These are phyloP conservation scores for Dermochelys coriacea DNA, from an alignment of 2,797 vertebrate genomes.

Conservation along the genomic window DNA sequence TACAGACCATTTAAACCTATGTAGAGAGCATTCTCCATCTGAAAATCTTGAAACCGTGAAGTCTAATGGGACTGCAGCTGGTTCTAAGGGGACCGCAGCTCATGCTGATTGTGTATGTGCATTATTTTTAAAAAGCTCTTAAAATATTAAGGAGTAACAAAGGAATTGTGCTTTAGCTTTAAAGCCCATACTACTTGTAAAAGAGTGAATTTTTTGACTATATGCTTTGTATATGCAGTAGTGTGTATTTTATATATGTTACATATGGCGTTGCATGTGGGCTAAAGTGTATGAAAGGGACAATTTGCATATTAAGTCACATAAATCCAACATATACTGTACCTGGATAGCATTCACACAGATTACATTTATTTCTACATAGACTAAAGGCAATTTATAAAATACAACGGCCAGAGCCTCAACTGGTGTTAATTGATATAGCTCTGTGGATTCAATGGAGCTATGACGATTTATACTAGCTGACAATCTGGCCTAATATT, in stretches of 20 bases:
- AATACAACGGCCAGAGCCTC: neutral
- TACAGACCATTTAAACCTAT: neutral
- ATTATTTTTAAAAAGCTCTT: slow-evolving; percentile 26
- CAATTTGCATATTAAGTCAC: neutral
- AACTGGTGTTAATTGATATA: neutral
- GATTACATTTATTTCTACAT: neutral
- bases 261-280: neutral
- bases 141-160: neutral
- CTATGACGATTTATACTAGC: neutral
- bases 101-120: neutral
- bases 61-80: neutral
- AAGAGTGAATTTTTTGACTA: neutral
- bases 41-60: slow-evolving; percentile 13
- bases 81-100: neutral
- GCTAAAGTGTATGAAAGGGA: neutral
- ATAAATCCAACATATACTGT: neutral
- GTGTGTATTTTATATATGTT: neutral
- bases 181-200: neutral
- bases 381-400: neutral
- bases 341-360: neutral
- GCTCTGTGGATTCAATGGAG: no score
- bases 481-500: neutral
- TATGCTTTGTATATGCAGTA: neutral
- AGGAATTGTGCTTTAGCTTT: neutral
- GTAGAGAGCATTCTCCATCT: neutral